phyloP scores from a whole-genome alignment of 2,888 invertebrate species.

The Teleiodes luculella region DNA sequence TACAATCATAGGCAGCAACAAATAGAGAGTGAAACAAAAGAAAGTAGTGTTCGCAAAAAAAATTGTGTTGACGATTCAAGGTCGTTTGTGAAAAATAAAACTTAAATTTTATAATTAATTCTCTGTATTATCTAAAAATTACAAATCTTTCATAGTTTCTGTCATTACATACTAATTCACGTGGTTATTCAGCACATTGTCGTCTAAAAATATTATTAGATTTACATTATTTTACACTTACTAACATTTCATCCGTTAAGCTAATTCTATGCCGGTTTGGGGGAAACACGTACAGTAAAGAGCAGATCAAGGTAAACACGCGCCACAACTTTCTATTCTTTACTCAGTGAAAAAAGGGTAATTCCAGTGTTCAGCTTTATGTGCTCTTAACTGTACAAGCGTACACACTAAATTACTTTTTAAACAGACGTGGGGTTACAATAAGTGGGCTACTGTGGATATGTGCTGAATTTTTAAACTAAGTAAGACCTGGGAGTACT shows the following conservation, averaged over 20 bases:
- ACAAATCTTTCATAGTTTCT: slow-evolving; percentile 73
- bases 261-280: background rate
- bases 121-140: slow-evolving; percentile 75
- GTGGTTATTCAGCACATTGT: slow-evolving; percentile 65
- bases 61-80: too few species aligned
- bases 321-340: too few species aligned
- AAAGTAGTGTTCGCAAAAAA: too few species aligned
- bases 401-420: too few species aligned
- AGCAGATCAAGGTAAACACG: too few species aligned
- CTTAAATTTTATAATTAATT: slow-evolving; percentile 47
- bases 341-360: too few species aligned
- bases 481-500: slow-evolving; percentile 4
- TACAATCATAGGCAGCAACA: too few species aligned
- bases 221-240: slow-evolving; percentile 69
- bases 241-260: slow-evolving; percentile 17
- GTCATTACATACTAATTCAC: slow-evolving; percentile 62
- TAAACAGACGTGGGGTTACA: background rate
- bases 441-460: background rate
- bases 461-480: slow-evolving; percentile 13
- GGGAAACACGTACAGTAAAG: too few species aligned
- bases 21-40: too few species aligned
- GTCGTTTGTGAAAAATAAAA: slow-evolving; percentile 27
- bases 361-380: too few species aligned
- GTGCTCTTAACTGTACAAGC: too few species aligned
- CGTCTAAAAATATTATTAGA: slow-evolving; percentile 70